Percentiles rank a stretch among this genome's conserved stretches.
Evolutionary conservation across 2,797 vertebrate species (phyloP).

Genomic region (Typhlichthys eigenmanni): DNA sequence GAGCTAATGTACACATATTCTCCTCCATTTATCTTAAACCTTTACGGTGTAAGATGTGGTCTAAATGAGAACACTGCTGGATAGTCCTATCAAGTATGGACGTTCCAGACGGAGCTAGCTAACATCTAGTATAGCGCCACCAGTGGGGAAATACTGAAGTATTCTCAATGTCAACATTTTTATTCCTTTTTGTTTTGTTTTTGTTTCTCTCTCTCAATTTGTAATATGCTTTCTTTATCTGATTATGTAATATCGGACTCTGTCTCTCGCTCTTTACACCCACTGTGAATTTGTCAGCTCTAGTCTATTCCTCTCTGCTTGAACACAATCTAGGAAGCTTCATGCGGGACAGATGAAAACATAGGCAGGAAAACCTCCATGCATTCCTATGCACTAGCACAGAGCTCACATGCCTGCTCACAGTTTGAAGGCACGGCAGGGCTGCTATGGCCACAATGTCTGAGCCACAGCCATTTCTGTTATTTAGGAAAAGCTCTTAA

Average conservation of each 20-base stretch:
- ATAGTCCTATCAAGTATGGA: too few relatives aligned
- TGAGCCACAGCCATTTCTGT: conserved; percentile 20
- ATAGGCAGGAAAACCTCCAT: background rate
- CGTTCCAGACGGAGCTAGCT: too few relatives aligned
- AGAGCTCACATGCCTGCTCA: background rate
- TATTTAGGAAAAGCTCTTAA: conserved; percentile 32
- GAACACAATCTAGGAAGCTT: conserved; percentile 47
- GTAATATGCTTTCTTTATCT: too few relatives aligned
- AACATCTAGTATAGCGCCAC: too few relatives aligned
- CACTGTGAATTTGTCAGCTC: conserved; percentile 34
- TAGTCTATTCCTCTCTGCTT: conserved; percentile 31
- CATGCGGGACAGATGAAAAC: conserved; percentile 12
- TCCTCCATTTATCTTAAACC: too few relatives aligned
- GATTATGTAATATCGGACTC: background rate
- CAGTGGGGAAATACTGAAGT: too few relatives aligned
- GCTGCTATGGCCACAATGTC: conserved; percentile 9
- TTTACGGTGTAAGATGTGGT: too few relatives aligned
- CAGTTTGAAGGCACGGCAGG: conserved; percentile 16
- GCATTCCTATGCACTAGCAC: background rate
- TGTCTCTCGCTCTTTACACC: conserved; percentile 11
- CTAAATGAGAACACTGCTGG: too few relatives aligned
- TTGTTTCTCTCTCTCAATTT: too few relatives aligned
- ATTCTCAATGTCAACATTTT: too few relatives aligned
- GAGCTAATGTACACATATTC: too few relatives aligned
- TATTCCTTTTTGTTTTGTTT: too few relatives aligned